Conservation (phyloP, 1,140 invertebrate genomes). For the Drosophila subpulchrella region DNA sequence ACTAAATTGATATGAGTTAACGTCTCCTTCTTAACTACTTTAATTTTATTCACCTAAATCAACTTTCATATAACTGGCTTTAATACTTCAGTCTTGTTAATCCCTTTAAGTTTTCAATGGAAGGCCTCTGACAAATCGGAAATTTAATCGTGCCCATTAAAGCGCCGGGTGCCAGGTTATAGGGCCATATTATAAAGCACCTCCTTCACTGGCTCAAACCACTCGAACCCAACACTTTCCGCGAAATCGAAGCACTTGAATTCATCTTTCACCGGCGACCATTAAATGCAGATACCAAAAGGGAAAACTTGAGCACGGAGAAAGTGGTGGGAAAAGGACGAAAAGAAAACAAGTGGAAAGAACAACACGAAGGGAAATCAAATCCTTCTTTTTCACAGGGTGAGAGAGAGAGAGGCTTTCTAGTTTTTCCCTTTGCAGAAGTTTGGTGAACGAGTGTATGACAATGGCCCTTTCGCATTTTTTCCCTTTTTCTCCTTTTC, state of each 20-base stretch:
- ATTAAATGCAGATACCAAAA: slow-evolving; percentile 39
- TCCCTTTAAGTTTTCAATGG: not conserved
- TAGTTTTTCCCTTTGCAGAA: not conserved
- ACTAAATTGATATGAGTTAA: too few species aligned
- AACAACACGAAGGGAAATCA: slow-evolving; percentile 41
- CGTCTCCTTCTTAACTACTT: too few species aligned
- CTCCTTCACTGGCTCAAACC: slow-evolving; percentile 5
- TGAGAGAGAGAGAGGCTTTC: not conserved
- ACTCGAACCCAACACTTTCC: slow-evolving; percentile 23
- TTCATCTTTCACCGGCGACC: slow-evolving; percentile 31
- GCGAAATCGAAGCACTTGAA: slow-evolving; percentile 44
- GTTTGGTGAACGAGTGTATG: slow-evolving; percentile 18
- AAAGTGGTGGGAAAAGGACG: not conserved
- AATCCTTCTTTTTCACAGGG: slow-evolving; percentile 6
- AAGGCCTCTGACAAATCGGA: not conserved
- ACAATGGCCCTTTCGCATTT: slow-evolving; percentile 14
- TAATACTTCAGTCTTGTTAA: not conserved
- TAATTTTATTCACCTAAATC: not conserved
- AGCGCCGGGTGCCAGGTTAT: slow-evolving; percentile 1
- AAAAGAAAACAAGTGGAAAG: not conserved
- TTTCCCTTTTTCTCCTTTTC: too few species aligned
- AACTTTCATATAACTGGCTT: too few species aligned
- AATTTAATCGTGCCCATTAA: slow-evolving; percentile 2
- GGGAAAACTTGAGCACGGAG: slow-evolving; percentile 10
- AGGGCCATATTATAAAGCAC: not conserved